These are phyloP conservation scores for Palythoa grandis DNA, from an alignment of 92 coral and sea anemone species.

Conservation along the genomic window DNA sequence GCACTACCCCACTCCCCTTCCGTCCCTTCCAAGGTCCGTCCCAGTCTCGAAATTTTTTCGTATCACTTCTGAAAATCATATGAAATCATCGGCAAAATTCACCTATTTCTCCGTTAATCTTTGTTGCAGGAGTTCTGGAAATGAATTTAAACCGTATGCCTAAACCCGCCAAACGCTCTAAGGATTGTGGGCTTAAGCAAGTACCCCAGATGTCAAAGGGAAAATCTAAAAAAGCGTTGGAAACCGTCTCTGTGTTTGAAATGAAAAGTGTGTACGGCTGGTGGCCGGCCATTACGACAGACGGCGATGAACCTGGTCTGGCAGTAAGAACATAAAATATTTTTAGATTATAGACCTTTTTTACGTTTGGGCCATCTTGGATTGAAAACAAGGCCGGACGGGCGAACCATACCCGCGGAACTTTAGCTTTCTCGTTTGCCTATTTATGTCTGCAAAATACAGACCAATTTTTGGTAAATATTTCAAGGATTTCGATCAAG, in stretches of 20 bases:
- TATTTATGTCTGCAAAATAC: neutral
- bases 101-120: neutral
- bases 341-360: neutral
- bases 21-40: too few relatives aligned
- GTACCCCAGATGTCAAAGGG: constrained; percentile 28
- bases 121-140: constrained; percentile 70
- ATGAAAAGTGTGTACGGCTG: constrained; percentile 82
- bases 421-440: too few relatives aligned
- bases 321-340: constrained; percentile 37
- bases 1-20: too few relatives aligned
- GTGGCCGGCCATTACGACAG: constrained; percentile 82
- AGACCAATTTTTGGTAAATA: too few relatives aligned
- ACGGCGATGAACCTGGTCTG: constrained; percentile 42
- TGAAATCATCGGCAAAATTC: too few relatives aligned
- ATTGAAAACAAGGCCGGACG: too few relatives aligned
- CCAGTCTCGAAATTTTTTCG: too few relatives aligned
- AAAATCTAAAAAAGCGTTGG: constrained; percentile 37
- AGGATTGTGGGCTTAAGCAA: constrained; percentile 33
- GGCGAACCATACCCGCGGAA: too few relatives aligned
- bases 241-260: constrained; percentile 83
- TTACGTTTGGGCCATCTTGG: too few relatives aligned
- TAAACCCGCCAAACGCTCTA: constrained; percentile 74
- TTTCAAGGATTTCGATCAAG: neutral
- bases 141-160: constrained; percentile 75
- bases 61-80: too few relatives aligned